These are phyloP conservation scores for Sebastes hopkinsi DNA, from an alignment of 2,797 vertebrate genomes.

Conservation along the genomic window DNA sequence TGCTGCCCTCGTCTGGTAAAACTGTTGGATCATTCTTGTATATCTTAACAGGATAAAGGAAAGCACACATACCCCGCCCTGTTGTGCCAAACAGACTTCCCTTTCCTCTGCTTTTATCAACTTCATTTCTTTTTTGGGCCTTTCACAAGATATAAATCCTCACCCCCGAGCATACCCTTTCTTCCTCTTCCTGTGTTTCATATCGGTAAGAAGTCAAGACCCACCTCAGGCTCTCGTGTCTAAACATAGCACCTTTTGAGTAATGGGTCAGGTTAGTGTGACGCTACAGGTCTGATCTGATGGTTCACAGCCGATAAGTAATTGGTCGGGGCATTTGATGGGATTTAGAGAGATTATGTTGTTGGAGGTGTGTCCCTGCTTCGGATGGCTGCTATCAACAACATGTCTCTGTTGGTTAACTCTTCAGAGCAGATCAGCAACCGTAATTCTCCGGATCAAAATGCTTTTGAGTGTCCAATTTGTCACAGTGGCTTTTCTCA, in stretches of 20 bases:
- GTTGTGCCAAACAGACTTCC: conserved; percentile 57
- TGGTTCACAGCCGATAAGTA: conserved; percentile 13
- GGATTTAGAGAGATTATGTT: conserved; percentile 28
- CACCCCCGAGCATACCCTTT: conserved; percentile 11
- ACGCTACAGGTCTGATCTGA: not conserved
- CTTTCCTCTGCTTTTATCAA: conserved; percentile 49
- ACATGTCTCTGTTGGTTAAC: not conserved
- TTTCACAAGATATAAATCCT: conserved; percentile 30
- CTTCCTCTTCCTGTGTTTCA: conserved; percentile 54
- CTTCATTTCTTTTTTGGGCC: conserved; percentile 45
- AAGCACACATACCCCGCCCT: conserved; percentile 17
- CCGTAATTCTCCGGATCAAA: not conserved
- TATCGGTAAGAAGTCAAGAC: conserved; percentile 19
- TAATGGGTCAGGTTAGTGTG: conserved; percentile 16
- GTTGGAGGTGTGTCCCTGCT: not conserved
- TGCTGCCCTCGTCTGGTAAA: conserved; percentile 71
- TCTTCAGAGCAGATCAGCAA: not conserved
- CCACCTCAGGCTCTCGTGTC: conserved; percentile 4
- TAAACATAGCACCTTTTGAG: conserved; percentile 48
- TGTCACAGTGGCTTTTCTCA: not conserved
- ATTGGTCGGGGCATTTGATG: conserved; percentile 10
- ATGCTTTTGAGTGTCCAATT: not conserved
- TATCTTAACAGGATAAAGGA: conserved; percentile 1
- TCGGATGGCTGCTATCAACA: not conserved
- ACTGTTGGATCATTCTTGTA: not conserved